Percentiles rank a stretch among this genome's conserved stretches.
phyloP scores from a whole-genome alignment of 2,888 invertebrate species.

The Oscheius sp. region DNA sequence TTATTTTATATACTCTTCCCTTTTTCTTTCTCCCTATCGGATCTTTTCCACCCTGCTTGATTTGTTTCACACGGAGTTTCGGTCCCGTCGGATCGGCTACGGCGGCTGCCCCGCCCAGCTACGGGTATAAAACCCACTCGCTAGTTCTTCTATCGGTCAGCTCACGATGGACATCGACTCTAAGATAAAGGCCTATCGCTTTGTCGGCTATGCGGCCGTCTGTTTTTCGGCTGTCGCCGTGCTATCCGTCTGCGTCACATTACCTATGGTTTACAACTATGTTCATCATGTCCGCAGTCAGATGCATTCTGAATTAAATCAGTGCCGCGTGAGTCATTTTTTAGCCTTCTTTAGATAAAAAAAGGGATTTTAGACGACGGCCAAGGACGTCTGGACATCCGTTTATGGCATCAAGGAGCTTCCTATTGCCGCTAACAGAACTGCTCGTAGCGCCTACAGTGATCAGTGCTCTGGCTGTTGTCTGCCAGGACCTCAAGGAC shows the following conservation, averaged over 20 bases:
- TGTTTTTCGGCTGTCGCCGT: conserved; percentile 61
- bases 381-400: conserved; percentile 58
- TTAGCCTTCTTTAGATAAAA: not conserved
- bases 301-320: conserved; percentile 58
- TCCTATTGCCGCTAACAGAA: conserved; percentile 54
- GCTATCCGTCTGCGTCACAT: conserved; percentile 59
- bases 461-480: conserved; percentile 62
- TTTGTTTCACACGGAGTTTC: conserved; percentile 20
- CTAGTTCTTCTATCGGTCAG: too few species aligned
- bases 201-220: conserved; percentile 62
- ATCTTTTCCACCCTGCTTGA: too few species aligned
- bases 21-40: not conserved
- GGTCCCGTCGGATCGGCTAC: conserved; percentile 30
- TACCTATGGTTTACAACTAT: conserved; percentile 64
- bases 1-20: not conserved
- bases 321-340: conserved; percentile 44
- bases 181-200: conserved; percentile 60
- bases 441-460: conserved; percentile 49
- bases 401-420: conserved; percentile 58
- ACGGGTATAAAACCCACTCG: conserved; percentile 16
- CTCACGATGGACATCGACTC: conserved; percentile 63
- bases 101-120: conserved; percentile 15
- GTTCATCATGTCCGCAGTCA: conserved; percentile 59
- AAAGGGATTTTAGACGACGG: conserved; percentile 46
- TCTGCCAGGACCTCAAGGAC: conserved; percentile 61